Conservation (phyloP, 2,888 invertebrate genomes). For the Loripinus fragilis region DNA sequence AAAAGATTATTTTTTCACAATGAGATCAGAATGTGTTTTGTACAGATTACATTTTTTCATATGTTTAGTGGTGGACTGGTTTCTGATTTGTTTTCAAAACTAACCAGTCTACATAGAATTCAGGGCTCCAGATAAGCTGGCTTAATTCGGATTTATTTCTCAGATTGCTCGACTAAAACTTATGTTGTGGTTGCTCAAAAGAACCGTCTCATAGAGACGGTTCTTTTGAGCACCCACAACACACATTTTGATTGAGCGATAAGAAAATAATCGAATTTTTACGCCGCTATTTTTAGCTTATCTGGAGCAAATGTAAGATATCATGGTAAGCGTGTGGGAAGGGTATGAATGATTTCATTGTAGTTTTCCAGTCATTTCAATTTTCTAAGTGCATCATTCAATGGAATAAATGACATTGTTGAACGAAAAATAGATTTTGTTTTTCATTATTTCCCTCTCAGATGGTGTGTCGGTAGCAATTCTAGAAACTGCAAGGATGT, state of each 20-base stretch:
- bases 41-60: constrained; percentile 9
- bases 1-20: constrained; percentile 20
- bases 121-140: too few relatives aligned
- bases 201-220: too few relatives aligned
- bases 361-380: constrained; percentile 18
- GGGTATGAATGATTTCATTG: constrained; percentile 18
- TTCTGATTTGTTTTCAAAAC: neutral
- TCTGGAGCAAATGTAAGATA: too few relatives aligned
- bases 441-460: neutral
- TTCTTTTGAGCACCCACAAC: too few relatives aligned
- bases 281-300: too few relatives aligned
- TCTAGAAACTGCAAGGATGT: too few relatives aligned
- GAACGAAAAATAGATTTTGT: constrained; percentile 4
- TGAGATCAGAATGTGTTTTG: constrained; percentile 6
- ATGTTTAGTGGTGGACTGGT: constrained; percentile 12
- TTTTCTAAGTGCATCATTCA: constrained; percentile 22
- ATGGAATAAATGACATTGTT: constrained; percentile 16
- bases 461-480: too few relatives aligned
- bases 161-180: too few relatives aligned
- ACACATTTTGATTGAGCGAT: too few relatives aligned
- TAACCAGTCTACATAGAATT: neutral
- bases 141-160: too few relatives aligned
- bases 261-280: too few relatives aligned
- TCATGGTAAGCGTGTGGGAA: constrained; percentile 10
- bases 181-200: too few relatives aligned